phyloP scores from a whole-genome alignment of 2,113 vertebrate species.

The Steatornis caripensis region DNA sequence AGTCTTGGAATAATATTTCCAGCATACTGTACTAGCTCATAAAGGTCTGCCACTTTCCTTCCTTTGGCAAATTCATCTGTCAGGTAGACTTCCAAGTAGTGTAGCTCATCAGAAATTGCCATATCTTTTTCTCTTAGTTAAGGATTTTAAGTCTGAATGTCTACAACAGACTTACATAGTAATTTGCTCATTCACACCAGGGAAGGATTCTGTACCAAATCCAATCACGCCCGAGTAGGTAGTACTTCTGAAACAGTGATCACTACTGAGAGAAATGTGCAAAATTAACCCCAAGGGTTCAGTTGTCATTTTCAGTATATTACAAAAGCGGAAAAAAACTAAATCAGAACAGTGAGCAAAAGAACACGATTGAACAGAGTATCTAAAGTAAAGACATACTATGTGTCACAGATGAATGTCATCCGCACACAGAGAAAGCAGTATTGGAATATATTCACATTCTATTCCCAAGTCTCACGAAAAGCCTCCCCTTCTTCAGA shows the following conservation, averaged over 20 bases:
- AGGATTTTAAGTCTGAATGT: conserved; percentile 9
- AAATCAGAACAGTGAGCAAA: neutral
- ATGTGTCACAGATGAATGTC: neutral
- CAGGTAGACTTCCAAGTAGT: conserved; percentile 96
- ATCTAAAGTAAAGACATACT: neutral
- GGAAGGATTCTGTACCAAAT: neutral
- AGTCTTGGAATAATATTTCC: conserved; percentile 98
- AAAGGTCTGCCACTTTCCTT: conserved; percentile 95
- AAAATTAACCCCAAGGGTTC: neutral
- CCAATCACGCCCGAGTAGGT: neutral
- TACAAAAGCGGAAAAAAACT: neutral
- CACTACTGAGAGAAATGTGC: neutral
- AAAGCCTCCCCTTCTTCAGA: neutral
- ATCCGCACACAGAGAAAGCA: neutral
- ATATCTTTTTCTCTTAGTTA: conserved; percentile 84
- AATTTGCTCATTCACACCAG: neutral
- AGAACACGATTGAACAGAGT: neutral
- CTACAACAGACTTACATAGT: neutral
- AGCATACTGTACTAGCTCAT: conserved; percentile 96
- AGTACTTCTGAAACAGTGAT: neutral
- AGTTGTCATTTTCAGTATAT: neutral
- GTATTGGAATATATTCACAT: neutral
- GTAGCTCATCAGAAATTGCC: conserved; percentile 97
- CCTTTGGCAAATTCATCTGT: conserved; percentile 98
- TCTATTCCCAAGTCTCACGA: neutral